Evolutionary conservation across 2,113 vertebrate species (phyloP), one percentile per base, ranked within the genome.

Genomic region (Crotophaga sulcirostris): DNA sequence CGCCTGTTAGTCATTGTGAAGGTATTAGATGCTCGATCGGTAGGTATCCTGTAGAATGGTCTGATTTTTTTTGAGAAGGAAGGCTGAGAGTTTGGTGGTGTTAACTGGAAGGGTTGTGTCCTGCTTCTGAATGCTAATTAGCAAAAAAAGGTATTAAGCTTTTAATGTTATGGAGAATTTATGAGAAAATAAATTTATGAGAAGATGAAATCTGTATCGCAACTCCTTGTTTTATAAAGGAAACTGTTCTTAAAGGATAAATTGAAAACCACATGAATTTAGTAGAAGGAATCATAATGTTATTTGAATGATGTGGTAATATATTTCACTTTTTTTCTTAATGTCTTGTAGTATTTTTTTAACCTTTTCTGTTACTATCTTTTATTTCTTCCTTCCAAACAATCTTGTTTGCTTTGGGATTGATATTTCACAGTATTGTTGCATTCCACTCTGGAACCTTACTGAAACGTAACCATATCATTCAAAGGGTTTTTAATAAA

Each of bases 1-100:
- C 99, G 10, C 98, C 98, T 62, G 96, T 99, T 94, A 99, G 98
- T 97, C 97, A 98, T 72, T 99, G 99, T 96, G 97, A 97, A 60
- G 98, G 98, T 56, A 98, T 99, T 17, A 98, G 98, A 69, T 95
- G 81, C 66, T 98, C 97, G 67, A 97, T 99, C 0, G 99, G 99
- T 99, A 97, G 97, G 99, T 98, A 62, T 45, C 59, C 59, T 9
- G 0, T 34, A 6, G 16, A 28, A 5, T n/a, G 40, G 55, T 66
- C 21, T 8, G 10, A 28, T 36, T 56, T 45, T 9, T 24, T 74
- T 34, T 66, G 14, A 33, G 28, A 28, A 21, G 45, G n/a, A 55
- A 49, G 15, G 10, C 4, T 31, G 10, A 47, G 21, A 70, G 29
- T 54, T 75, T 89, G 28, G 31, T 84, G 36, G 26, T 85, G 12